Evolutionary conservation across 2,113 vertebrate species (phyloP), one percentile per base, ranked within the genome.

Genomic region (Setophaga petechia): DNA sequence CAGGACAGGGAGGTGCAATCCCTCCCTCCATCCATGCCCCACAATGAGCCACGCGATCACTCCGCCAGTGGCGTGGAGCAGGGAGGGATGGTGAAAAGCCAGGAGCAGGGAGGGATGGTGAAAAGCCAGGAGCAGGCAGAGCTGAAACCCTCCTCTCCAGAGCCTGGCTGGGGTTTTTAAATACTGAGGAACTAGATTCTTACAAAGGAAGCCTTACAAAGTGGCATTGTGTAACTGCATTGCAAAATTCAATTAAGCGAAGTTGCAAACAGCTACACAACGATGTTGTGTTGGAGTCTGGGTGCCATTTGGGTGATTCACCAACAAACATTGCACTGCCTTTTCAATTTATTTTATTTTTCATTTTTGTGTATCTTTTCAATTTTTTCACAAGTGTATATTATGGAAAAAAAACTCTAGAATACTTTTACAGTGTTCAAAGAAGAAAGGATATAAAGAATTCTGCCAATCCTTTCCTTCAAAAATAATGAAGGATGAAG

Each of bases 161-260:
- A 83, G 27, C 54, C 63, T 59, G 9, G 24, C 6, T 6, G 39
- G 18, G 28, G 5, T 28, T 59, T 73, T 83, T 41, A 49, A 66
- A 46, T 2, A 18, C 49, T 1, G 3, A 43, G 15, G 24, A 77
- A 15, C 12, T 0, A 1, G 46, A 30, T 31, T 65, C 47, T 89
- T 52, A 24, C 84, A 92, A 63, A 37, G 1, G 1, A 61, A 75
- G 61, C 2, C 3, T 46, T 33, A 65, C 88, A 94, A 92, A 92
- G 69, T 7, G 39, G 66, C 21, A 0, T 89, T 90, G 79, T 91
- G 95, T 90, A 95, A 92, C n/a, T 1, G 22, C 71, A 10, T 93
- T 89, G 90, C 79, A 95, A 92, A 88, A 93, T 61, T 68, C 69
- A 44, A 4, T 71, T 15, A 44, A 71, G 43, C 7, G 33, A 41